Evolutionary conservation across 2,113 vertebrate species (phyloP).

Genomic region (Opisthocomus hoazin): DNA sequence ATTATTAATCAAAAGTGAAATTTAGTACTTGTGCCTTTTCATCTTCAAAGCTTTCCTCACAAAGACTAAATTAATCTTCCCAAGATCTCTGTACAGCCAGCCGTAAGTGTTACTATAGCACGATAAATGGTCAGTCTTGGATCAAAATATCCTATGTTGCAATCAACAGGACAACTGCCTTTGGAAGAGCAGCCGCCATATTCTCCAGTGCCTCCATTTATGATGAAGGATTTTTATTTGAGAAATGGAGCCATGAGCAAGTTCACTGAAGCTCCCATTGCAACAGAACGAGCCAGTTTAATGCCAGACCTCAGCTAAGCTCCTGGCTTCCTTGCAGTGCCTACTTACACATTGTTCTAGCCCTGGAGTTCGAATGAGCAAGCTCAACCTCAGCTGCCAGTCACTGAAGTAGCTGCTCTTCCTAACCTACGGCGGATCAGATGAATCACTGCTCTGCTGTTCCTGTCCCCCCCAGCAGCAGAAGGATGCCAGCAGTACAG

Average conservation of each 20-base stretch:
- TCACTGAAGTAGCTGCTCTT: neutral
- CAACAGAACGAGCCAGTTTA: neutral
- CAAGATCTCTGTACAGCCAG: neutral
- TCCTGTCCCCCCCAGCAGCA: neutral
- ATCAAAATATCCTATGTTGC: neutral
- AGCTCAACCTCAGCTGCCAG: neutral
- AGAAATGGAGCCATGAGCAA: neutral
- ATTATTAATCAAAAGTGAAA: neutral
- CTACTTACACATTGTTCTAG: fast-evolving
- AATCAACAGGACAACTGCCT: fast-evolving
- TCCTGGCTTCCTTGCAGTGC: neutral
- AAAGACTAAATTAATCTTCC: neutral
- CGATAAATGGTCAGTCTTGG: neutral
- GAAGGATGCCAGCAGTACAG: neutral
- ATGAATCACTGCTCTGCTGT: neutral
- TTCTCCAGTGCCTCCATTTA: neutral
- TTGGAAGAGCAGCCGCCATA: neutral
- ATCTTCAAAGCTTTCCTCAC: neutral
- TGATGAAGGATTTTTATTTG: neutral
- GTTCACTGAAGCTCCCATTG: neutral
- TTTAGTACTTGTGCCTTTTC: neutral
- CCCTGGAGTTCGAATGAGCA: neutral
- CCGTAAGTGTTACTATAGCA: neutral
- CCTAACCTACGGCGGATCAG: neutral
- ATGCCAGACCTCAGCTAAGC: neutral